A percentile compares a stretch with the other conserved stretches of the same genome.
phyloP scores from a whole-genome alignment of 2,113 vertebrate species.

The Plectropomus leopardus region DNA sequence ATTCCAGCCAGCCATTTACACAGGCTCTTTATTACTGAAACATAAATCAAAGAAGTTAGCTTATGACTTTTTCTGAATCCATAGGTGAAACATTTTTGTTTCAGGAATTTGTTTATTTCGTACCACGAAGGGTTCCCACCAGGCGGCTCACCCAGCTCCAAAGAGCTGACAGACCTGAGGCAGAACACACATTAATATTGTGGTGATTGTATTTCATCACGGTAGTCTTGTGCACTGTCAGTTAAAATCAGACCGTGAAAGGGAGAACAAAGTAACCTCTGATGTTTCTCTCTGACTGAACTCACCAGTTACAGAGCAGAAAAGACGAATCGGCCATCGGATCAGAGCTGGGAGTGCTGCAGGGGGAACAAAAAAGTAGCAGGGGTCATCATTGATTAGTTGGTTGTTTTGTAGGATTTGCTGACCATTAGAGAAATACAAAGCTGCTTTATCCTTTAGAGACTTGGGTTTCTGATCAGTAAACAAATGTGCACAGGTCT shows the following conservation, averaged over 20 bases:
- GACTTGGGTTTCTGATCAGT: too few species aligned
- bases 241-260: neutral
- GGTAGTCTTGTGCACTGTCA: neutral
- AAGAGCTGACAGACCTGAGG: constrained; percentile 73
- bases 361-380: neutral
- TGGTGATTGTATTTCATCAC: neutral
- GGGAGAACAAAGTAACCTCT: neutral
- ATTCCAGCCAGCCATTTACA: constrained; percentile 64
- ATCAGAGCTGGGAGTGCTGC: constrained; percentile 78
- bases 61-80: neutral
- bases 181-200: neutral
- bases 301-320: constrained; percentile 82
- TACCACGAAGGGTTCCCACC: constrained; percentile 77
- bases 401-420: neutral
- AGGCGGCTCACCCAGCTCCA: constrained; percentile 80
- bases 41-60: neutral
- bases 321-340: constrained; percentile 76
- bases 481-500: too few species aligned
- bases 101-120: neutral
- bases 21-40: constrained; percentile 73
- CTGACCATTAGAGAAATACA: neutral
- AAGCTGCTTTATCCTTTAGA: neutral
- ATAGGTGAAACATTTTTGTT: neutral
- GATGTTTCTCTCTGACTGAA: neutral
- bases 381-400: neutral